Evolutionary conservation across 2,797 vertebrate species (phyloP).

Genomic region (Menidia menidia): DNA sequence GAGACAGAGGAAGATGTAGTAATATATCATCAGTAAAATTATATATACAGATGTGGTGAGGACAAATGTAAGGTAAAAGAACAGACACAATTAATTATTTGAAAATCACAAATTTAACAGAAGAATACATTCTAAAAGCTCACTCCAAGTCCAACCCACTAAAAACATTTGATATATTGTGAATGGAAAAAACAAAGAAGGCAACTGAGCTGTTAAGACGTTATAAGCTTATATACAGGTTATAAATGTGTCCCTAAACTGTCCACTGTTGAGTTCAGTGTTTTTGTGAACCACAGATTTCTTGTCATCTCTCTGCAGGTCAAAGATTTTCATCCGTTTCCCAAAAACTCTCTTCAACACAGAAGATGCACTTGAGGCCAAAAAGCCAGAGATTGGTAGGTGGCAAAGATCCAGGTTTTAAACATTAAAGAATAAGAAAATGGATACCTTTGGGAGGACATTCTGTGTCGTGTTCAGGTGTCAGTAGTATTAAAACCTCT

Average conservation of each 20-base stretch:
- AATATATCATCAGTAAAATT: too few relatives aligned
- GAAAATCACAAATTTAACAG: too few relatives aligned
- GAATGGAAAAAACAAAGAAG: neutral
- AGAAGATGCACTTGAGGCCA: slow-evolving; percentile 92
- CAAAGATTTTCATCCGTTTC: slow-evolving; percentile 98
- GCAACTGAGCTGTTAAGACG: neutral
- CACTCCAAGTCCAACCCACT: neutral
- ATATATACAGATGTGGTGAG: neutral
- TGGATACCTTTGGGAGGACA: neutral
- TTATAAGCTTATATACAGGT: neutral
- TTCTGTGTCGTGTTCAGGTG: slow-evolving; percentile 7
- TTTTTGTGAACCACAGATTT: neutral
- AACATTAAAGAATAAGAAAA: slow-evolving; percentile 2
- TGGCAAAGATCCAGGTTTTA: neutral
- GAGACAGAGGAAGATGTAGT: neutral
- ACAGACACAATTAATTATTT: too few relatives aligned
- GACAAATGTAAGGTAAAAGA: too few relatives aligned
- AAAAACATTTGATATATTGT: neutral
- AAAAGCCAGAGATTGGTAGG: slow-evolving; percentile 93
- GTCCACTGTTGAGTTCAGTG: neutral
- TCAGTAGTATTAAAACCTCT: neutral
- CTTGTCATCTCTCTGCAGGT: slow-evolving; percentile 77
- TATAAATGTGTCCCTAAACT: neutral
- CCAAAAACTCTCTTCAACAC: slow-evolving; percentile 97
- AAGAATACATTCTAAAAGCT: neutral